Evolutionary conservation across 1,140 invertebrate genomes (phyloP).

Genomic region (Drosophila setifemur): DNA sequence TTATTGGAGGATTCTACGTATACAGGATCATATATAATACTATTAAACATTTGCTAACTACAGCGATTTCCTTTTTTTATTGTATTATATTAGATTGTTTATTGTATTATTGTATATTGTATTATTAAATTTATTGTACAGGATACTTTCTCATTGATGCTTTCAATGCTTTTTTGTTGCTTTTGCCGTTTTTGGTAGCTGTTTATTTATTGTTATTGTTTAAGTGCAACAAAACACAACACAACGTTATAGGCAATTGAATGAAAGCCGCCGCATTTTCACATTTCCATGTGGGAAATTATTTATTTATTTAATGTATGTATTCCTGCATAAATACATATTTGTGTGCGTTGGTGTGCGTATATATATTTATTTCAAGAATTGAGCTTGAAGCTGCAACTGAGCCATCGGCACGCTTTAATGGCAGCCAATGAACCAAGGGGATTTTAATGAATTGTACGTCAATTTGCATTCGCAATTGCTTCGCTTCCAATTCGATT

Average conservation of each 20-base stretch:
- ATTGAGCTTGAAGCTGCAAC: constrained; percentile 25
- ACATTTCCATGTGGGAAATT: constrained; percentile 21
- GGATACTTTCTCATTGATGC: no score
- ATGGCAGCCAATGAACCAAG: constrained; percentile 58
- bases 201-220: constrained; percentile 11
- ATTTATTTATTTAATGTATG: constrained; percentile 38
- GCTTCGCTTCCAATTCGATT: constrained; percentile 58
- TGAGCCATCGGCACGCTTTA: constrained; percentile 48
- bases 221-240: not conserved
- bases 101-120: no score
- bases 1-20: no score
- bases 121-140: no score
- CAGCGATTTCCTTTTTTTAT: no score
- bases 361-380: constrained; percentile 15
- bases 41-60: no score
- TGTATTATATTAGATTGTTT: no score
- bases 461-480: constrained; percentile 65
- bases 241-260: constrained; percentile 10
- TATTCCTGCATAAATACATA: constrained; percentile 25
- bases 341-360: not conserved
- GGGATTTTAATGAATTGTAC: constrained; percentile 72
- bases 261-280: constrained; percentile 8
- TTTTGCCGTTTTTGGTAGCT: constrained; percentile 3
- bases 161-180: not conserved
- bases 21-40: no score